Conservation (phyloP, 2,888 invertebrate species). For the Rambutsinella grinnellia region DNA sequence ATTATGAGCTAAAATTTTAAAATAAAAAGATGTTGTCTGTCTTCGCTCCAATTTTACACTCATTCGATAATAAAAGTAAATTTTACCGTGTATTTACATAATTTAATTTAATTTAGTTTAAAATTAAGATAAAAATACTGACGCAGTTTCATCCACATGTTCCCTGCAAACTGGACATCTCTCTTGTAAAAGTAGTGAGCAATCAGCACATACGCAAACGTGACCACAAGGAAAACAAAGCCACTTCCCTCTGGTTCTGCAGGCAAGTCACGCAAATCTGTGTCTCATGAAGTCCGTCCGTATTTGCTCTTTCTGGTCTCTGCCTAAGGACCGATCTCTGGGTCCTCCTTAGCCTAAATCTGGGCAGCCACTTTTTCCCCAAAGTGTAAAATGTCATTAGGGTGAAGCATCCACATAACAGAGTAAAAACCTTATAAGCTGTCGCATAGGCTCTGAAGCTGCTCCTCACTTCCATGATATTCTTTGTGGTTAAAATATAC, state of each 20-base stretch:
- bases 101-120: too few species aligned
- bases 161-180: slow-evolving; percentile 38
- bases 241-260: slow-evolving; percentile 41
- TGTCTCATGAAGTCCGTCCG: slow-evolving; percentile 29
- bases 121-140: slow-evolving; percentile 34
- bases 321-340: slow-evolving; percentile 22
- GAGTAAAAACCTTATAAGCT: slow-evolving; percentile 6
- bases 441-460: slow-evolving; percentile 15
- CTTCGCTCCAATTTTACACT: too few species aligned
- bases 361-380: slow-evolving; percentile 34
- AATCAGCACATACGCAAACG: slow-evolving; percentile 41
- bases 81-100: too few species aligned
- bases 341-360: slow-evolving; percentile 15
- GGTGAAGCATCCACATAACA: slow-evolving; percentile 23
- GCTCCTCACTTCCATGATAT: slow-evolving; percentile 31
- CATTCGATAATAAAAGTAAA: too few species aligned
- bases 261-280: slow-evolving; percentile 39
- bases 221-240: slow-evolving; percentile 39
- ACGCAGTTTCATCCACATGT: slow-evolving; percentile 11
- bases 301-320: not conserved
- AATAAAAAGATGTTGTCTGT: too few species aligned
- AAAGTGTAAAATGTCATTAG: slow-evolving; percentile 28
- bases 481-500: slow-evolving; percentile 37
- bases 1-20: too few species aligned
- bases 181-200: slow-evolving; percentile 23